Base-by-base conservation (phyloP, 2,113 vertebrate species). In the Perccottus glenii region DNA sequence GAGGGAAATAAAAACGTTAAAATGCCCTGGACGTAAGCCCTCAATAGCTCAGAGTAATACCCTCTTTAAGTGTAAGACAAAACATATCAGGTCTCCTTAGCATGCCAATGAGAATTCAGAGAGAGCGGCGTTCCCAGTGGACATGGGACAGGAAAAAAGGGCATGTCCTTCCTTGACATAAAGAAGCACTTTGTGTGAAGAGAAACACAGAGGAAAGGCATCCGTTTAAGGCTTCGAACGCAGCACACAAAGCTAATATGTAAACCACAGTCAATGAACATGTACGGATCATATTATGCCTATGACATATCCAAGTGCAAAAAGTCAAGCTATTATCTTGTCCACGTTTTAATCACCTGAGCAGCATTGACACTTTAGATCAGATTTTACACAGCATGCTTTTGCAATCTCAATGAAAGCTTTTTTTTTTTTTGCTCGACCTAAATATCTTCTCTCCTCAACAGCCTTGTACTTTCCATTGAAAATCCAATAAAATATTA, bases 401-500 rank as follows among this genome's bases (percentile, higher is more conserved):
- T 75, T 84, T 71, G 67, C 67, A 83, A 85, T 88, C 77, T 78
- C 73, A 79, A 19, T 84, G 76, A 91, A 80, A 83, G 85, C 76
- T 58, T 67, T 60, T 53, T 42, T 27, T 16, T 60, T 59, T 69
- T 65, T 53, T 53, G 32, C 59, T 43, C n/a, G 32, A 73, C 71
- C 64, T 60, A 60, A 84, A 87, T 83, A 35, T 70, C 53, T 73
- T 63, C 71, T 86, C 63, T 65, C 78, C 79, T 85, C 73, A 85
- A 70, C 72, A 60, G 80, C 73, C 67, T 67, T 19, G 44, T 61
- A 56, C 71, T 77, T 77, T 83, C 77, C 81, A 81, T 76, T 70
- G 87, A 94, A 93, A 93, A 94, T 95, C 92, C 94, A 94, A 94
- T 95, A 91, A 94, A 94, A 94, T 94, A 94, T 94, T 95, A 95